phyloP scores from a whole-genome alignment of 2,888 invertebrate species.

The Aphodius sticticus region DNA sequence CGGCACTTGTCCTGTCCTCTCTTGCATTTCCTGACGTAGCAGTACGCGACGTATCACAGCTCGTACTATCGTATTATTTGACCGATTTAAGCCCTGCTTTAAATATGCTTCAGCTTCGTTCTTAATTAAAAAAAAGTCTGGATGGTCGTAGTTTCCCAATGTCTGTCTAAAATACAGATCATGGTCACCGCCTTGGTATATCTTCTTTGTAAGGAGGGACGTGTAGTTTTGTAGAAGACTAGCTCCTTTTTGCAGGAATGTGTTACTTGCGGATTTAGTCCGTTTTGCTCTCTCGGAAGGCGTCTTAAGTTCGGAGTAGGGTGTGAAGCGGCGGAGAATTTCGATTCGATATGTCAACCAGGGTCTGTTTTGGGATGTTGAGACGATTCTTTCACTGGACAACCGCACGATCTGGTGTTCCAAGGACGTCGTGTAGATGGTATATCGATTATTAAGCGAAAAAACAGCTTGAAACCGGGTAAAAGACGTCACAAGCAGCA shows the following conservation, averaged over 20 bases:
- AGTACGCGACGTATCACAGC: too few species aligned
- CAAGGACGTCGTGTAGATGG: neutral
- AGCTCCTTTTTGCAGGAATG: conserved; percentile 44
- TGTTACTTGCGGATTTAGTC: conserved; percentile 31
- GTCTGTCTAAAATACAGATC: conserved; percentile 53
- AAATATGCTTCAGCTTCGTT: conserved; percentile 24
- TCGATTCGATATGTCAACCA: conserved; percentile 40
- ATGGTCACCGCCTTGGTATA: conserved; percentile 51
- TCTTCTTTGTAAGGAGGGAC: conserved; percentile 40
- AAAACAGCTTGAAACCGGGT: neutral
- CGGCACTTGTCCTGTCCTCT: too few species aligned
- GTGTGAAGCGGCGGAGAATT: conserved; percentile 35
- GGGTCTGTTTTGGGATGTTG: conserved; percentile 15
- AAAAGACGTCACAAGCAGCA: conserved; percentile 11
- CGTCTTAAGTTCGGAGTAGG: conserved; percentile 35
- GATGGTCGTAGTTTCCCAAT: conserved; percentile 53
- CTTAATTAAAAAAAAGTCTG: conserved; percentile 45
- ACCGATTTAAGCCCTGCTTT: conserved; percentile 15
- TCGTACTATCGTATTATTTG: too few species aligned
- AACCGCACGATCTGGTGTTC: neutral
- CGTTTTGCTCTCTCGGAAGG: conserved; percentile 21
- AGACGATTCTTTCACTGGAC: neutral
- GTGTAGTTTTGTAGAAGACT: conserved; percentile 44
- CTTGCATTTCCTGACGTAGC: too few species aligned
- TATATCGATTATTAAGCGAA: neutral